Percentiles rank a stretch among this genome's conserved stretches.
Conservation (phyloP, 2,797 vertebrate species). For the Phalloptychus januarius region DNA sequence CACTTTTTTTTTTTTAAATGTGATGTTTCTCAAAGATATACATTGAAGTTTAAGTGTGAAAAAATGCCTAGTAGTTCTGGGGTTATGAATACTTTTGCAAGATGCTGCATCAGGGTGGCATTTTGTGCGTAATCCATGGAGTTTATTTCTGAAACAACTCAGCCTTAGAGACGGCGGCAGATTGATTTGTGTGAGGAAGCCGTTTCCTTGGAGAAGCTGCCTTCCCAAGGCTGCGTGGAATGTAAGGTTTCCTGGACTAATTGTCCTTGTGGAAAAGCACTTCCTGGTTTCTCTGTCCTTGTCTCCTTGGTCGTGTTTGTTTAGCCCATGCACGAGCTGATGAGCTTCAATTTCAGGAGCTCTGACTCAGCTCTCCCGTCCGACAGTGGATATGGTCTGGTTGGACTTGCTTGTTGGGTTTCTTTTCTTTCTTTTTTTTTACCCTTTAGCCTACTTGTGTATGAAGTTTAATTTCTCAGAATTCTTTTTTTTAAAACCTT, state of each 20-base stretch:
- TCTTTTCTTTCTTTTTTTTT: not conserved
- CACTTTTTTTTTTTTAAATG: not conserved
- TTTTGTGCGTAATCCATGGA: not conserved
- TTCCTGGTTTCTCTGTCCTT: conserved; percentile 79
- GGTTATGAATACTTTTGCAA: not conserved
- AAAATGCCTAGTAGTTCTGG: not conserved
- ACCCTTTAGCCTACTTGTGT: conserved; percentile 40
- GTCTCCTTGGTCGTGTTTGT: conserved; percentile 44
- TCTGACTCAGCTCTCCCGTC: conserved; percentile 29
- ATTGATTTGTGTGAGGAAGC: conserved; percentile 66
- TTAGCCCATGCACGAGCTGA: conserved; percentile 25
- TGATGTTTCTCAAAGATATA: not conserved
- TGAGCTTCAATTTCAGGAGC: conserved; percentile 25
- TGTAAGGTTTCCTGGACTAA: conserved; percentile 77
- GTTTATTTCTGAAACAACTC: conserved; percentile 15
- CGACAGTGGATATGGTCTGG: conserved; percentile 3
- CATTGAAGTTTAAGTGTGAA: not conserved
- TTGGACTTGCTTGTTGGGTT: conserved; percentile 1
- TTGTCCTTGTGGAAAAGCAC: conserved; percentile 78
- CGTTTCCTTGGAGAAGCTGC: conserved; percentile 68
- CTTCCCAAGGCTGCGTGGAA: conserved; percentile 61
- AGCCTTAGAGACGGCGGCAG: conserved; percentile 43
- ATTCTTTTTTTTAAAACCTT: conserved; percentile 40
- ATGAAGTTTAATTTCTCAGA: conserved; percentile 23
- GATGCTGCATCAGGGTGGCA: not conserved